Base-by-base conservation (phyloP, 1,140 invertebrate species). In the Hylyphantes graminicola region DNA sequence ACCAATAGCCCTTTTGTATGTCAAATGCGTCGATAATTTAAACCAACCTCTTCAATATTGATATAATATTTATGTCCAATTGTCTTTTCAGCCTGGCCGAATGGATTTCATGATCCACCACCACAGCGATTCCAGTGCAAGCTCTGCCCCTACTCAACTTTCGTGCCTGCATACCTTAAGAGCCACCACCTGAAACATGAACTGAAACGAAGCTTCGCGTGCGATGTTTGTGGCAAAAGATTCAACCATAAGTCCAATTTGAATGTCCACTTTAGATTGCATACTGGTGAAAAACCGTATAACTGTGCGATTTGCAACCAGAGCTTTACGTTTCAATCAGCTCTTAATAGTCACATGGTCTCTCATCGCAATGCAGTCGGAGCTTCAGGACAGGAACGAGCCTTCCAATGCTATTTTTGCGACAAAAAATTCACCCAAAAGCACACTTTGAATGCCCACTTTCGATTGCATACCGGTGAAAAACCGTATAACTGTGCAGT, bases 401-500 rank as follows among this genome's bases (percentile, higher is more conserved):
- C n/a, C n/a, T n/a, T n/a, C n/a, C n/a, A n/a, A n/a, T n/a, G 11
- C 15, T 67, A 67, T 12, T 21, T 5, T 12, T 11, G 17, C n/a
- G 21, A 1, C 50, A 19, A 15, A 3, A 13, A 67, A 17, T 48
- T 67, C 11, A 12, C 19, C 15, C 50, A 4, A 21, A 67, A 50
- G 15, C 7, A 1, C 4, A 0, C 65, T 48, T 8, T 89, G 72
- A 87, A 85, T 13, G 57, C 57, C 17, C 87, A 88, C 80, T 82
- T 78, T 48, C 82, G 85, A 51, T 67, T 79, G 54, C 87, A 94
- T 87, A 90, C 91, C 73, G 92, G 92, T 59, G 92, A 93, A 87
- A 91, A 92, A 61, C 93, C 93, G 3, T 93, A 92, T 88, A 90
- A 91, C 70, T 94, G 94, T 21, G 35, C 9, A 7, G 7, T 21